A percentile compares a stretch with the other conserved stretches of the same genome.
Conservation (phyloP, 2,113 vertebrate genomes). For the Columba livia region DNA sequence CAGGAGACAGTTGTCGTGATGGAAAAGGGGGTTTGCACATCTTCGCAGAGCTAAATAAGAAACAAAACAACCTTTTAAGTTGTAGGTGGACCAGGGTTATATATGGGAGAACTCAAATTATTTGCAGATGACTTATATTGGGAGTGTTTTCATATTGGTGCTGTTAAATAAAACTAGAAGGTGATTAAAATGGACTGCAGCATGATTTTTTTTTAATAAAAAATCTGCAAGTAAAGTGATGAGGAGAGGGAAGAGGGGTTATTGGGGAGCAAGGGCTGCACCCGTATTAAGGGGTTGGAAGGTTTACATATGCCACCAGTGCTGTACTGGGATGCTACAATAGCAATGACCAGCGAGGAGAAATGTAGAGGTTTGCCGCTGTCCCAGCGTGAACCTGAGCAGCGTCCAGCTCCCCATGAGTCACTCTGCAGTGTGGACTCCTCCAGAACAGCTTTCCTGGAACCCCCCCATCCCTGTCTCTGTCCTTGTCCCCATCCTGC, state of each 20-base stretch:
- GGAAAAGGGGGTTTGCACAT: background rate
- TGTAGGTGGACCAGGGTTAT: background rate
- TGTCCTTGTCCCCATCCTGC: background rate
- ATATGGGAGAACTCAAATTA: background rate
- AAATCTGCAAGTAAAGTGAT: background rate
- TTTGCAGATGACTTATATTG: background rate
- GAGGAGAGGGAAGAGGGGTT: background rate
- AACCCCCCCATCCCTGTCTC: rapidly evolving
- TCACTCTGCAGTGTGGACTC: background rate
- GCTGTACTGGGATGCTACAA: background rate
- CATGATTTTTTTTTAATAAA: background rate
- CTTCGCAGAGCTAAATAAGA: background rate
- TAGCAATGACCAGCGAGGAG: rapidly evolving
- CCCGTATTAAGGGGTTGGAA: rapidly evolving
- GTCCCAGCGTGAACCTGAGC: background rate
- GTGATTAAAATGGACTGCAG: background rate
- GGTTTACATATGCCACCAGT: rapidly evolving
- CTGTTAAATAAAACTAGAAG: background rate
- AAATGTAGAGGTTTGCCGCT: background rate
- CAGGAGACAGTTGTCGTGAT: background rate
- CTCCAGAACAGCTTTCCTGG: background rate
- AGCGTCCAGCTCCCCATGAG: background rate
- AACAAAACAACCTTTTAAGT: background rate
- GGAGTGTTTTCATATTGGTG: background rate
- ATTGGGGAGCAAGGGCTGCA: rapidly evolving